phyloP scores from a whole-genome alignment of 1,140 invertebrate genomes.

The Branchinecta lynchi region DNA sequence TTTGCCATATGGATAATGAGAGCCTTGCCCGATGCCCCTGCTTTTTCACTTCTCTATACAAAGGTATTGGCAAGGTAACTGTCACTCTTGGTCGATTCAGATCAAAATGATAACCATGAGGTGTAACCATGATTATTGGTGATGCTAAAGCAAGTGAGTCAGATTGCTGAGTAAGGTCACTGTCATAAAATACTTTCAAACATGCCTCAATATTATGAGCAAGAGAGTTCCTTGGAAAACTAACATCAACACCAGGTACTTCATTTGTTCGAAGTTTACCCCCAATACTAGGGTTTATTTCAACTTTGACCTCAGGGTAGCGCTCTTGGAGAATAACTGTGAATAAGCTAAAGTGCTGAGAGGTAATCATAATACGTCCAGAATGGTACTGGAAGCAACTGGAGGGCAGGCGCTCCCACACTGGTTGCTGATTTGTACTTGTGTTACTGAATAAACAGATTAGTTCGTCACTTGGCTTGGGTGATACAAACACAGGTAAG shows the following conservation, averaged over 20 bases:
- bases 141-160: conserved; percentile 24
- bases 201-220: conserved; percentile 24
- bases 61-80: conserved; percentile 25
- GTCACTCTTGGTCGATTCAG: conserved; percentile 20
- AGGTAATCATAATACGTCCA: conserved; percentile 23
- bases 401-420: conserved; percentile 22
- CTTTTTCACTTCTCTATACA: conserved; percentile 21
- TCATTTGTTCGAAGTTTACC: conserved; percentile 24
- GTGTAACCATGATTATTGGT: conserved; percentile 27
- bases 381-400: conserved; percentile 16
- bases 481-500: conserved; percentile 22
- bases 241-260: conserved; percentile 25
- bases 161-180: background rate
- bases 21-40: conserved; percentile 21
- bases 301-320: conserved; percentile 21
- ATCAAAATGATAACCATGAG: conserved; percentile 27
- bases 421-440: conserved; percentile 13
- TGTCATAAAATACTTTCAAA: conserved; percentile 25
- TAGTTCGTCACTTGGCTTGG: conserved; percentile 21
- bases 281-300: conserved; percentile 23
- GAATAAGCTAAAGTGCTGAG: conserved; percentile 26
- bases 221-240: conserved; percentile 25
- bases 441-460: conserved; percentile 25
- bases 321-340: conserved; percentile 24
- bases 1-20: conserved; percentile 23